Evolutionary conservation across 2,113 vertebrate species (phyloP).

Genomic region (Heptranchias perlo): DNA sequence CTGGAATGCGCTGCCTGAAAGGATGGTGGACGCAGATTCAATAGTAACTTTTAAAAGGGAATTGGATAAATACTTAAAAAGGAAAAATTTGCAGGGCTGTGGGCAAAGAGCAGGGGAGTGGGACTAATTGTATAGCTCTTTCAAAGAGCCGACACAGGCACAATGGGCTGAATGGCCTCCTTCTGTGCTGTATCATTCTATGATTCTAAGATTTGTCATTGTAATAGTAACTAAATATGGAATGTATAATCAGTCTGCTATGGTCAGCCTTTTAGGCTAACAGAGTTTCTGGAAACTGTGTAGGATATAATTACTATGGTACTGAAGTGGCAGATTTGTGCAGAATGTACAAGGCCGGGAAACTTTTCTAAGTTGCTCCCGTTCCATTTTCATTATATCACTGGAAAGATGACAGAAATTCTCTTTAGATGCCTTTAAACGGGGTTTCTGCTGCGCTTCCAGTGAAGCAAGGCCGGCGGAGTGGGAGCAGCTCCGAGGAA

Average conservation of each 20-base stretch:
- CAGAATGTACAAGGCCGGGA: neutral
- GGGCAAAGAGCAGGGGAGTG: no score
- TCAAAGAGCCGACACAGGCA: no score
- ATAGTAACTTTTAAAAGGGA: no score
- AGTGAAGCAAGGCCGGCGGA: neutral
- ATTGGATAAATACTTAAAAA: no score
- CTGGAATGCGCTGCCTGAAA: no score
- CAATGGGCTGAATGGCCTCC: no score
- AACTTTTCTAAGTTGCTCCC: neutral
- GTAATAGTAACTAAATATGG: neutral
- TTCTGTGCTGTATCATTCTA: no score
- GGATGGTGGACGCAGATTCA: no score
- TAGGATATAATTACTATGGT: no score
- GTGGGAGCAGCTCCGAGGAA: neutral
- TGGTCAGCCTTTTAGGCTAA: neutral
- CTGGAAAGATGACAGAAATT: neutral
- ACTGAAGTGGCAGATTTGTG: neutral
- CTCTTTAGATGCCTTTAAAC: neutral
- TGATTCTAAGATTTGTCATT: neutral
- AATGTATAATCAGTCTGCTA: neutral
- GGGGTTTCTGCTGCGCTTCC: neutral
- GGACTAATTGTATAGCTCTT: no score
- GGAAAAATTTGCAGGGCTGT: no score
- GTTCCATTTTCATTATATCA: no score
- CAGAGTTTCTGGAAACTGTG: neutral